Conservation (phyloP, 2,888 invertebrate genomes). For the Protonemura montana region DNA sequence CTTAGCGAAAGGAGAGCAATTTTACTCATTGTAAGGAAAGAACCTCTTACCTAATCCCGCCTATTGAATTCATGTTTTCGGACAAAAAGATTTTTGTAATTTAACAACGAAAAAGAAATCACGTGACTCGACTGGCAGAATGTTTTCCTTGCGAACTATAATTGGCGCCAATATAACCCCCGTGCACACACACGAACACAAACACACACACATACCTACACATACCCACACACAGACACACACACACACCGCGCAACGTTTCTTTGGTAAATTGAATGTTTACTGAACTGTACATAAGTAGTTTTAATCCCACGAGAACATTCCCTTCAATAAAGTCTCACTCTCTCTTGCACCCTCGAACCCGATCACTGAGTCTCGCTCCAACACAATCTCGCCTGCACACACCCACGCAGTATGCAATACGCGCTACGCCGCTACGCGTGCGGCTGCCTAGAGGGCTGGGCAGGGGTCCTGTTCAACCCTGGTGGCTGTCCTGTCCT, state of each 20-base stretch:
- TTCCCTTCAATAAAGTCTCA: slow-evolving; percentile 41
- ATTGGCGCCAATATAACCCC: background rate
- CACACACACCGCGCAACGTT: background rate
- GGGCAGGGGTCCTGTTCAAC: background rate
- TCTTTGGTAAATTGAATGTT: slow-evolving; percentile 52
- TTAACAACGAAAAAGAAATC: background rate
- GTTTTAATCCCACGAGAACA: slow-evolving; percentile 57
- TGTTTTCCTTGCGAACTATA: background rate
- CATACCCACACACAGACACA: background rate
- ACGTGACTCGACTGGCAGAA: background rate
- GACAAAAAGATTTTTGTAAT: background rate
- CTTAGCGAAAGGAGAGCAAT: background rate
- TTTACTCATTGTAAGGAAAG: background rate
- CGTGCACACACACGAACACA: background rate
- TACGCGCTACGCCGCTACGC: background rate
- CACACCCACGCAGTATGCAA: background rate
- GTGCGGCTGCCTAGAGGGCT: background rate
- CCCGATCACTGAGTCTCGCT: background rate
- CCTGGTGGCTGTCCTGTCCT: background rate
- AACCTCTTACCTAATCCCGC: background rate
- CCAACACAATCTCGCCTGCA: slow-evolving; percentile 7
- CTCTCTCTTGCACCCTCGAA: slow-evolving; percentile 27
- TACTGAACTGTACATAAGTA: slow-evolving; percentile 53
- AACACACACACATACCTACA: background rate
- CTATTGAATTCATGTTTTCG: background rate